Percentiles rank a stretch among this genome's conserved stretches.
phyloP scores from a whole-genome alignment of 2,888 invertebrate species.

The Limulus polyphemus region DNA sequence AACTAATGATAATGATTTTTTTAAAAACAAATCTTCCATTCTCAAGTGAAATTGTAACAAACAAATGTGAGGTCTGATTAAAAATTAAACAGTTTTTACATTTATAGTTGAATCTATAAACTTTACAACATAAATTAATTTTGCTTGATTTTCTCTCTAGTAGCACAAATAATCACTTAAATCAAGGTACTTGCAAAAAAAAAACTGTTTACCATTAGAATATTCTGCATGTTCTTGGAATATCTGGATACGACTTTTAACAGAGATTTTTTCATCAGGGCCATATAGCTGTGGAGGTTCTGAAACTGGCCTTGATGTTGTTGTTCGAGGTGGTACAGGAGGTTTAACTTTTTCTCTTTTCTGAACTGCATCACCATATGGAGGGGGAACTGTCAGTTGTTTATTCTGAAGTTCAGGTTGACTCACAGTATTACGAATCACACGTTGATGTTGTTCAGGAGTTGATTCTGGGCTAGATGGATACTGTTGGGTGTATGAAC shows the following conservation, averaged over 20 bases:
- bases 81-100: no score
- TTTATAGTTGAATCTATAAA: no score
- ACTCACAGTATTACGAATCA: conserved; percentile 4
- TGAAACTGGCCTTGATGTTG: conserved; percentile 11
- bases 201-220: neutral
- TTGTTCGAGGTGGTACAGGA: conserved; percentile 18
- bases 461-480: conserved; percentile 20
- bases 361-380: conserved; percentile 16
- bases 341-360: conserved; percentile 16
- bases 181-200: neutral
- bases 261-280: conserved; percentile 17
- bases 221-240: conserved; percentile 5
- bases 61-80: no score
- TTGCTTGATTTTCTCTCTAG: no score
- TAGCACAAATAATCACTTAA: neutral
- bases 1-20: no score
- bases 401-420: conserved; percentile 1
- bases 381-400: conserved; percentile 11
- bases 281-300: conserved; percentile 10
- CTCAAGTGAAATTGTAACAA: no score
- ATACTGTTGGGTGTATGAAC: conserved; percentile 10
- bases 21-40: no score
- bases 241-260: conserved; percentile 20
- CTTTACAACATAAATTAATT: no score
- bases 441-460: conserved; percentile 12